Conservation (phyloP, 1,140 invertebrate species). For the Pomacea maculata region DNA sequence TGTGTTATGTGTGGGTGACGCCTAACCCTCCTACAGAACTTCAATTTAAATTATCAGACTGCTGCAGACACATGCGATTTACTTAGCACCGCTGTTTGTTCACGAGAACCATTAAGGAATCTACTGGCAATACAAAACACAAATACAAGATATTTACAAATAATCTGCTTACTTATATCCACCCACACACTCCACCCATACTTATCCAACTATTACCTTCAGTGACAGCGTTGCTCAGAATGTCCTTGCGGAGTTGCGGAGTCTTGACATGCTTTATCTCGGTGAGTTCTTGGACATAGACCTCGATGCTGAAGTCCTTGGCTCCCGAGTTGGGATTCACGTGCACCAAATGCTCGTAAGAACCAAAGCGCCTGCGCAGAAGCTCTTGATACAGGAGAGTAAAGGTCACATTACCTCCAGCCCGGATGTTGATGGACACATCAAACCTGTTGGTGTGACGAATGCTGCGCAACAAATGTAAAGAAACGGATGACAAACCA, state of each 20-base stretch:
- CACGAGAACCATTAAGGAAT: too few relatives aligned
- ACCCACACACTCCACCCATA: background rate
- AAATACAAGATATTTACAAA: background rate
- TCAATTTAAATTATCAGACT: too few relatives aligned
- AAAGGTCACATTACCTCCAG: conserved; percentile 46
- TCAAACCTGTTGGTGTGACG: conserved; percentile 55
- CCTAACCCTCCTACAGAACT: too few relatives aligned
- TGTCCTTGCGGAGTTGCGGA: conserved; percentile 31
- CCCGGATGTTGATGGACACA: conserved; percentile 50
- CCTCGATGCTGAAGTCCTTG: conserved; percentile 36
- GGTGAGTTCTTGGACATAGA: conserved; percentile 44
- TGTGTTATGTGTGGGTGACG: too few relatives aligned
- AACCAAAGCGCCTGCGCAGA: conserved; percentile 31
- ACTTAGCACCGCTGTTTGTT: too few relatives aligned
- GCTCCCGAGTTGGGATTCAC: conserved; percentile 41
- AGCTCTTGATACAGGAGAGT: conserved; percentile 51
- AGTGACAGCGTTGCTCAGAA: conserved; percentile 31
- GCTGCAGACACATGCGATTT: too few relatives aligned
- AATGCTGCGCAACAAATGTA: conserved; percentile 28
- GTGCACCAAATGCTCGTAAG: conserved; percentile 51
- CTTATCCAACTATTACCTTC: conserved; percentile 2
- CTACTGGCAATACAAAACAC: too few relatives aligned
- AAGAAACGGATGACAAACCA: background rate
- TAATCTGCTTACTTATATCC: background rate
- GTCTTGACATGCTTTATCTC: conserved; percentile 25